Evolutionary conservation across 2,888 invertebrate species (phyloP).

Genomic region (Phortica magna): DNA sequence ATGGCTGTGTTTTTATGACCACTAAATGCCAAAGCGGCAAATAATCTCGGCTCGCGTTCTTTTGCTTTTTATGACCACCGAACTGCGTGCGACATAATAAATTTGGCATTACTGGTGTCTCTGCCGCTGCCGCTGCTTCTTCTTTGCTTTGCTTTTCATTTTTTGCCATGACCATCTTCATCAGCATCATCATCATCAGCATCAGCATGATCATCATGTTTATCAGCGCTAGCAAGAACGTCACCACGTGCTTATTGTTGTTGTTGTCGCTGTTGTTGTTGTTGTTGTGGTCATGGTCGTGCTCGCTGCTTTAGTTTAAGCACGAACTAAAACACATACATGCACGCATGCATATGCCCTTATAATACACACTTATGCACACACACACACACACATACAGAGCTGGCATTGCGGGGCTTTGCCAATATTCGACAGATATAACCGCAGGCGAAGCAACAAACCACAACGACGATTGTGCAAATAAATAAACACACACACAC

Average conservation of each 20-base stretch:
- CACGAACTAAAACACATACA: background rate
- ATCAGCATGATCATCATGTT: background rate
- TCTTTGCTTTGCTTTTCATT: background rate
- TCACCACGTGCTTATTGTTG: background rate
- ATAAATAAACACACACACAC: no score
- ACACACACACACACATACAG: no score
- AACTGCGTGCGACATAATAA: conserved; percentile 48
- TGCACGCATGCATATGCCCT: background rate
- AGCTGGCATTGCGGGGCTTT: no score
- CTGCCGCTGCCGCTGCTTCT: background rate
- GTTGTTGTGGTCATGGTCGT: background rate
- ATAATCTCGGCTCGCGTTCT: conserved; percentile 37
- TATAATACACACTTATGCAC: no score
- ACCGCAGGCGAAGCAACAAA: no score
- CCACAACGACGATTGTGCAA: no score
- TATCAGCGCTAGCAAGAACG: background rate
- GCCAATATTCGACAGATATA: no score
- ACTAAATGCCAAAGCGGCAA: conserved; percentile 47
- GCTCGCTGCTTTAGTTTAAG: background rate
- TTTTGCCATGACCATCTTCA: background rate
- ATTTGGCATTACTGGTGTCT: conserved; percentile 38
- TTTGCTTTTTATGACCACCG: conserved; percentile 43
- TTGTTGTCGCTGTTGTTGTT: background rate
- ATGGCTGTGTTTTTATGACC: conserved; percentile 40
- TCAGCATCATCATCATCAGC: conserved; percentile 5